Evolutionary conservation across 2,113 vertebrate genomes (phyloP), one percentile per base, ranked within the genome.

Genomic region (Gallinago undulata): DNA sequence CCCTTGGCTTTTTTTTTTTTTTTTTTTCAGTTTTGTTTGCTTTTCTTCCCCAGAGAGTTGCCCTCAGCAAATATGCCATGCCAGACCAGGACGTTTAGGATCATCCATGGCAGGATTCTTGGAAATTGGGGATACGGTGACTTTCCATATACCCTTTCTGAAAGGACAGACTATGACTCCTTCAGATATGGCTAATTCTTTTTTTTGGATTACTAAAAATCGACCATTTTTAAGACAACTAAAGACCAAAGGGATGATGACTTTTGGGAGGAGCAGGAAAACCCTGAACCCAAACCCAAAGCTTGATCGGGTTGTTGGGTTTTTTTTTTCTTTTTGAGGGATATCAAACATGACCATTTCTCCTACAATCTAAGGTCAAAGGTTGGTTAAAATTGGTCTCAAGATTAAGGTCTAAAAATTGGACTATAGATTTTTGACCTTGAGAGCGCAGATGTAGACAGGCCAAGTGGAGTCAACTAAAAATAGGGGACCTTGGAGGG

Each of bases 361-460:
- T 81, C 67, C 43, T 59, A 4, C 37, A 74, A 21, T 2, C 59
- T 27, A 56, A 56, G 12, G 3, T 16, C 33, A 4, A 5, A 39
- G 2, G 12, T 50, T 48, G 19, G 45, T 68, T 72, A 59, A 84
- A 21, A 33, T 23, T 0, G 1, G 9, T 31, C 28, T 68, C 31
- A 41, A 57, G 39, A 23, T 37, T 25, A 16, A 39, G 21, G 37
- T 66, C 18, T 43, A 43, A 66, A 43, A 66, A 43, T 43, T 10
- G 13, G 39, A 31, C 39, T 31, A 79, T 37, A 1, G 0, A 11
- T 78, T 48, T 45, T 51, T 2, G 7, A 56, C n/a, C 63, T 11
- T 0, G 8, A 13, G 5, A 87, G 4, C 10, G 1, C 16, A 50
- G 76, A 56, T 3, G 66, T 19, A 25, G 63, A 39, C 11, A 62